Percentiles rank a stretch among this genome's conserved stretches.
Evolutionary conservation across 2,113 vertebrate species (phyloP).

Genomic region (Syngnathoides biaculeatus): DNA sequence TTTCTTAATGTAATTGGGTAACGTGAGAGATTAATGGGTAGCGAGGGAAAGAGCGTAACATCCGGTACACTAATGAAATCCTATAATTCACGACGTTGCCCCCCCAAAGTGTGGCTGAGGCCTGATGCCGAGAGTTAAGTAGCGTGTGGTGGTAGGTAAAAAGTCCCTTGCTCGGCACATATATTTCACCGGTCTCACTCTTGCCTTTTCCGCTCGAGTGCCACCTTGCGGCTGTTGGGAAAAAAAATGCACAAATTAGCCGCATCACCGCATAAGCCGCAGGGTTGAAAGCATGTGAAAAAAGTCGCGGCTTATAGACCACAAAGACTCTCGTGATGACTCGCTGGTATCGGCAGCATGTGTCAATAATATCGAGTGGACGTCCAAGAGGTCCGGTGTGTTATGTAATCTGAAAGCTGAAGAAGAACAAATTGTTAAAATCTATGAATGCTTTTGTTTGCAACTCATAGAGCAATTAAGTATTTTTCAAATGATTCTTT

Average conservation of each 20-base stretch:
- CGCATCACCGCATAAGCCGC: no score
- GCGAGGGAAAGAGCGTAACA: constrained; percentile 25
- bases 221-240: no score
- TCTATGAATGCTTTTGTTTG: no score
- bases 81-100: constrained; percentile 44
- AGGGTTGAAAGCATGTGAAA: no score
- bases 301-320: no score
- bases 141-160: constrained; percentile 9
- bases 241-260: no score
- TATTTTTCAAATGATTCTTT: no score
- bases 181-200: no score
- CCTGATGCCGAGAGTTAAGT: constrained; percentile 19
- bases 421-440: no score
- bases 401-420: constrained; percentile 54
- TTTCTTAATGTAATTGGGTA: constrained; percentile 12
- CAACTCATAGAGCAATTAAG: no score
- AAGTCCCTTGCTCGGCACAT: no score
- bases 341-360: constrained; percentile 22
- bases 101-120: constrained; percentile 17
- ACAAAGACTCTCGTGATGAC: constrained; percentile 30
- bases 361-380: constrained; percentile 60
- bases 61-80: constrained; percentile 54
- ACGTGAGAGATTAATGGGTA: constrained; percentile 15
- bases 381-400: constrained; percentile 37
- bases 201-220: no score